Evolutionary conservation across 1,140 invertebrate species (phyloP).

Genomic region (Lucilia cuprina): DNA sequence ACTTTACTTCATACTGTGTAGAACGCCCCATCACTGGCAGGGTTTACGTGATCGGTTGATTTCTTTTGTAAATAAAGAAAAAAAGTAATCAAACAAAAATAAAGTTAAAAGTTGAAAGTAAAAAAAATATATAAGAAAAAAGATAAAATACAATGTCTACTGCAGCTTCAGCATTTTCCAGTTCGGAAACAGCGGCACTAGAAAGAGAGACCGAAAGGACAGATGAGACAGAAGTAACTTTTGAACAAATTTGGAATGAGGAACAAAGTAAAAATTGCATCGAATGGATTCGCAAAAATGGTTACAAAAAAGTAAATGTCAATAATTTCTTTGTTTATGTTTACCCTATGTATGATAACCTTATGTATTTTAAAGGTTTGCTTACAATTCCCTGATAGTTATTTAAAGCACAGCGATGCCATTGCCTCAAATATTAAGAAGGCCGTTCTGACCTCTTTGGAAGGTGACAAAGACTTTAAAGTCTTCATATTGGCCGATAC

Average conservation of each 20-base stretch:
- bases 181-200: conserved; percentile 50
- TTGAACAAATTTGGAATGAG: conserved; percentile 57
- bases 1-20: too few species aligned
- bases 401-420: conserved; percentile 74
- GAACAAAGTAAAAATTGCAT: conserved; percentile 68
- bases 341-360: neutral
- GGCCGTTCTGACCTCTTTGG: conserved; percentile 41
- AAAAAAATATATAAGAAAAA: neutral
- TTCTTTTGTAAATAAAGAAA: neutral
- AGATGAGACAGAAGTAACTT: conserved; percentile 36
- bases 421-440: conserved; percentile 73
- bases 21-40: too few species aligned
- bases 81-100: neutral
- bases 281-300: conserved; percentile 73
- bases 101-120: neutral
- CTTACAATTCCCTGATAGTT: conserved; percentile 88
- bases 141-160: conserved; percentile 7
- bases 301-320: conserved; percentile 70
- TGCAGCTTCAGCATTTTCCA: conserved; percentile 48
- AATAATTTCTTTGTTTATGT: neutral
- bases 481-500: conserved; percentile 91
- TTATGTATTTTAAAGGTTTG: conserved; percentile 71
- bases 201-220: conserved; percentile 48
- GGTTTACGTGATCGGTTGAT: neutral
- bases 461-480: conserved; percentile 62